Evolutionary conservation across 2,797 vertebrate species (phyloP).

Genomic region (Philypnodon macrostomus): DNA sequence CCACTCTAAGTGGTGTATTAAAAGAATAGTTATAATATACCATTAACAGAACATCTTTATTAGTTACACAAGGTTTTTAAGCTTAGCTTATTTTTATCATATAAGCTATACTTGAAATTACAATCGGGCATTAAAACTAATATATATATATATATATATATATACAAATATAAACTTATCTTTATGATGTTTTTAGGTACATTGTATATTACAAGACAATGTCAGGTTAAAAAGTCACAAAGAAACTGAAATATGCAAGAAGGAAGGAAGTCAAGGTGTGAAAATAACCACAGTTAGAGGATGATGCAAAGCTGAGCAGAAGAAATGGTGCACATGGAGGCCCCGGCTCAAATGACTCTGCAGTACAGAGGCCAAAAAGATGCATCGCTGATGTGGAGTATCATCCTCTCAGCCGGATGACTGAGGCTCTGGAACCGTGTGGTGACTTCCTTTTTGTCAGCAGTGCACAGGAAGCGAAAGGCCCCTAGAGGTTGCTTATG

Average conservation of each 20-base stretch:
- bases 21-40: too few species aligned
- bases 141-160: too few species aligned
- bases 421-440: constrained; percentile 69
- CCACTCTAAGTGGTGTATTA: too few species aligned
- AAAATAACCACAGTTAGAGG: not conserved
- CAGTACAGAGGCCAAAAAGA: not conserved
- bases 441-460: constrained; percentile 75
- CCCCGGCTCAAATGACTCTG: constrained; percentile 7
- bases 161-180: too few species aligned
- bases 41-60: too few species aligned
- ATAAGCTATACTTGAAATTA: not conserved
- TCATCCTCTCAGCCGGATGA: constrained; percentile 79
- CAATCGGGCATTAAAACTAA: not conserved
- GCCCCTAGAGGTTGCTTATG: constrained; percentile 18
- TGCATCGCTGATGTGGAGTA: constrained; percentile 8
- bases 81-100: too few species aligned
- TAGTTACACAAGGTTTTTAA: too few species aligned
- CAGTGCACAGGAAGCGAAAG: constrained; percentile 61
- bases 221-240: not conserved
- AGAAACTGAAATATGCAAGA: not conserved
- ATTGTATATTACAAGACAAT: too few species aligned
- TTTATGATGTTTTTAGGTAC: too few species aligned
- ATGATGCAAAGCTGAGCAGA: not conserved
- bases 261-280: constrained; percentile 1
- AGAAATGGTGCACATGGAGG: constrained; percentile 9